Evolutionary conservation across 2,113 vertebrate species (phyloP), one percentile per base, ranked within the genome.

Genomic region (Motacilla tschutschensis): DNA sequence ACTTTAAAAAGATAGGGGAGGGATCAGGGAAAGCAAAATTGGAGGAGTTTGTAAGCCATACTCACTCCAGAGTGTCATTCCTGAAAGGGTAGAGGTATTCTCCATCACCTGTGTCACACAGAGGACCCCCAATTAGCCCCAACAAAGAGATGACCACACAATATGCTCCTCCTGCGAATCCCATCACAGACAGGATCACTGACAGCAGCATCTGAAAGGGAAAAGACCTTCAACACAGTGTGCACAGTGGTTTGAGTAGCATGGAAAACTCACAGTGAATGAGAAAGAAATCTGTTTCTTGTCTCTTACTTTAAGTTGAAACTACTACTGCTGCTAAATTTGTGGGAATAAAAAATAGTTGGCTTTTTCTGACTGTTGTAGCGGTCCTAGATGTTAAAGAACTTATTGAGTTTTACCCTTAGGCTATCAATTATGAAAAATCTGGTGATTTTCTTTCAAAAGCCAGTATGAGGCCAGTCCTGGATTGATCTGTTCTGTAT

Each of bases 11-110:
- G 7, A 43, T 20, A 18, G 0, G 3, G 18, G 14, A 7, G 4
- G 3, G 8, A 26, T 65, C 55, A 59, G 43, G 8, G 40, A 78
- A 58, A 46, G 35, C 31, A 43, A 83, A 55, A 21, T 6, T 73
- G 58, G 60, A 64, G 35, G 38, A 86, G 28, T 18, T 48, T 59
- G 22, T 77, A 48, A 64, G 15, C 50, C 43, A 50, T 94, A 94
- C 95, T 96, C 74, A 95, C 93, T 76, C 48, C 18, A 93, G 72
- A 33, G 71, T 96, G 73, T 92, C 19, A 6, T 96, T 97, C 79
- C 89, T 95, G 94, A 96, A 97, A 65, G 95, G 93, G 31, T 95
- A 97, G 59, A 89, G 70, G 59, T 94, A 96, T 82, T 93, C 89
- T 75, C 93, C 95, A 54, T 95, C 86, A 66, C 96, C 94, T 4